Conservation (phyloP, 2,113 vertebrate genomes). For the Eubucco bourcierii region DNA sequence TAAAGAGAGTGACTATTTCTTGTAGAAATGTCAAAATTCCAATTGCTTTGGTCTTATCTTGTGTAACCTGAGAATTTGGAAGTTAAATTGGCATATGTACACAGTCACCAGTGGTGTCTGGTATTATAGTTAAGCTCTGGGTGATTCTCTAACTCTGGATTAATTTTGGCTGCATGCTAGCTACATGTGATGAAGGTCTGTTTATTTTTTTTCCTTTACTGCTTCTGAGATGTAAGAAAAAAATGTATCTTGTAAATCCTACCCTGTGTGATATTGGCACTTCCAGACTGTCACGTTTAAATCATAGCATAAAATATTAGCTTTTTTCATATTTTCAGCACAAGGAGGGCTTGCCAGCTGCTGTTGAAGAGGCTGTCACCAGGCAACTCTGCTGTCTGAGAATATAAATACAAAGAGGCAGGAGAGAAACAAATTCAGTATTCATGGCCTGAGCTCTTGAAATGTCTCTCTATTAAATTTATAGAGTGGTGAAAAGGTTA, state of each 20-base stretch:
- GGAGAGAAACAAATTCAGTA: slow-evolving; percentile 23
- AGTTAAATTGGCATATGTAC: slow-evolving; percentile 10
- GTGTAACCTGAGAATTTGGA: not conserved
- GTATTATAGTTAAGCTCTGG: not conserved
- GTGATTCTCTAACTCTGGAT: not conserved
- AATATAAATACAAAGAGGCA: slow-evolving; percentile 46
- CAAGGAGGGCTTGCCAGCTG: slow-evolving; percentile 56
- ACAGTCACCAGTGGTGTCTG: not conserved
- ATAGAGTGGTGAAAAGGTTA: slow-evolving; percentile 43
- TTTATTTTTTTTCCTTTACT: slow-evolving; percentile 11
- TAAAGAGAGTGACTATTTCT: slow-evolving; percentile 20
- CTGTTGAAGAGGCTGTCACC: slow-evolving; percentile 50
- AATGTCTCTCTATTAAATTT: slow-evolving; percentile 51
- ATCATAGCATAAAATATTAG: slow-evolving; percentile 56
- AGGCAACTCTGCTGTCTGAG: slow-evolving; percentile 49
- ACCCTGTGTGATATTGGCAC: not conserved
- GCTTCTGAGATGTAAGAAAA: slow-evolving; percentile 34
- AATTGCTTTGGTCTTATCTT: not conserved
- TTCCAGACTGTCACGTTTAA: slow-evolving; percentile 37
- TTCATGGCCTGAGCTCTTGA: slow-evolving; percentile 36
- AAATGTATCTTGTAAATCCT: slow-evolving; percentile 20
- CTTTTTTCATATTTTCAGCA: slow-evolving; percentile 21
- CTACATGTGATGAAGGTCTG: not conserved
- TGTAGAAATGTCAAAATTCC: slow-evolving; percentile 44
- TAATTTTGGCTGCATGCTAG: not conserved